Conservation (phyloP, 2,888 invertebrate genomes). For the Spatulosminthurus flaviceps region DNA sequence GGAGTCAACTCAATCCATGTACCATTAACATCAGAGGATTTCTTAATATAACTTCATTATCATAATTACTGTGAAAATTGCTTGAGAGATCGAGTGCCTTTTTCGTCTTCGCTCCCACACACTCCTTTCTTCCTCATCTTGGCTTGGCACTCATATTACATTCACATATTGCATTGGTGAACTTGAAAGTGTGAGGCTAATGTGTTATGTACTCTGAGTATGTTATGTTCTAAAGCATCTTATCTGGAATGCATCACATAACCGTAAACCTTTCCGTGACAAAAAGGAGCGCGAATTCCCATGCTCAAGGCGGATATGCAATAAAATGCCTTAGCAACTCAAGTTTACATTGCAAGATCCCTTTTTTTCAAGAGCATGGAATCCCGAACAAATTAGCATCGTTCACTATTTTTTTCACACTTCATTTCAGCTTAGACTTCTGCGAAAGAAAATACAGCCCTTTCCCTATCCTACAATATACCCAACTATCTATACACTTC, state of each 20-base stretch:
- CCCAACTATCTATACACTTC: no score
- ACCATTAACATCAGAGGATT: slow-evolving; percentile 42
- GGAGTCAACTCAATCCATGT: slow-evolving; percentile 15
- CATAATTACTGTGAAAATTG: slow-evolving; percentile 55
- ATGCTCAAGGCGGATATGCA: not conserved
- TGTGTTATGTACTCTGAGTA: not conserved
- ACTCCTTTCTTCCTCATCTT: no score
- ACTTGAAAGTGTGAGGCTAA: slow-evolving; percentile 31
- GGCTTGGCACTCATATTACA: no score
- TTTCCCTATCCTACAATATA: no score
- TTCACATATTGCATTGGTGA: slow-evolving; percentile 32
- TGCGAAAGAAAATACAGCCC: not conserved
- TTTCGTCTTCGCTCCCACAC: not conserved
- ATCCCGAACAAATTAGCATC: slow-evolving; percentile 21
- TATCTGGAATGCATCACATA: slow-evolving; percentile 10
- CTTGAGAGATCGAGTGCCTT: not conserved
- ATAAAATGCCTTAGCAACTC: slow-evolving; percentile 3
- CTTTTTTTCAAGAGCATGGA: not conserved
- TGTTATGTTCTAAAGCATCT: slow-evolving; percentile 12
- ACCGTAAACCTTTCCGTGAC: slow-evolving; percentile 24
- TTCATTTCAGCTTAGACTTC: not conserved
- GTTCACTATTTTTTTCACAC: not conserved
- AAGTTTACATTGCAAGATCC: not conserved
- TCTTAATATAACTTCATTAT: slow-evolving; percentile 60
- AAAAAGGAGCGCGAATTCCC: slow-evolving; percentile 19